Evolutionary conservation across 2,888 invertebrate species (phyloP).

Genomic region (Chalcis sispes): DNA sequence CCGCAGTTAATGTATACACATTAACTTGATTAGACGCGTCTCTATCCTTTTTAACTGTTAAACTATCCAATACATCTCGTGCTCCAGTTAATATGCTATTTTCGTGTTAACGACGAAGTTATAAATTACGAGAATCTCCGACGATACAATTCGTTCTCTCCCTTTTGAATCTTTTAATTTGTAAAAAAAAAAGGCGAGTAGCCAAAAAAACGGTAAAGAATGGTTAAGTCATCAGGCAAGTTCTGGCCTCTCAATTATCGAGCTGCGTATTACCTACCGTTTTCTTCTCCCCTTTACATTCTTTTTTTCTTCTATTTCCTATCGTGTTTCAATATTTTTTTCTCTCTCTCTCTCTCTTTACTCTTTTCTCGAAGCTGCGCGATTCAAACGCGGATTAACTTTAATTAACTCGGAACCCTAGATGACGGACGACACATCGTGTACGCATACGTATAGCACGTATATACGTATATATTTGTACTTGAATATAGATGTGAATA

Average conservation of each 20-base stretch:
- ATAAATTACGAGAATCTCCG: conserved; percentile 23
- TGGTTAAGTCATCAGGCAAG: neutral
- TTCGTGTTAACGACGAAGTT: conserved; percentile 7
- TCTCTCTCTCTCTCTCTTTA: no score
- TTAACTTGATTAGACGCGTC: no score
- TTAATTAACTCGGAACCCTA: conserved; percentile 48
- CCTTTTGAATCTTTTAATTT: neutral
- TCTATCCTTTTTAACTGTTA: neutral
- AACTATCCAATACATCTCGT: neutral
- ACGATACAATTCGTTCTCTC: neutral
- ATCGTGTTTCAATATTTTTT: no score
- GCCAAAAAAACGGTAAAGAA: neutral
- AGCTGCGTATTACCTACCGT: no score
- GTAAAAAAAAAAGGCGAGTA: neutral
- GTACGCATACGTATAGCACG: neutral
- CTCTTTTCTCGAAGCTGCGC: conserved; percentile 25
- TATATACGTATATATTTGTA: neutral
- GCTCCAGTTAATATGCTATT: conserved; percentile 33
- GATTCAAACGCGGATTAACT: conserved; percentile 46
- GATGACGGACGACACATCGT: neutral
- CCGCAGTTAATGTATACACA: neutral
- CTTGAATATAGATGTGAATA: conserved; percentile 1
- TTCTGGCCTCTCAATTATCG: conserved; percentile 2
- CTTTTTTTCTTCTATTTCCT: no score
- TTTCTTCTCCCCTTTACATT: no score